Base-by-base conservation (phyloP, 2,113 vertebrate genomes). In the Plotosus lineatus region DNA sequence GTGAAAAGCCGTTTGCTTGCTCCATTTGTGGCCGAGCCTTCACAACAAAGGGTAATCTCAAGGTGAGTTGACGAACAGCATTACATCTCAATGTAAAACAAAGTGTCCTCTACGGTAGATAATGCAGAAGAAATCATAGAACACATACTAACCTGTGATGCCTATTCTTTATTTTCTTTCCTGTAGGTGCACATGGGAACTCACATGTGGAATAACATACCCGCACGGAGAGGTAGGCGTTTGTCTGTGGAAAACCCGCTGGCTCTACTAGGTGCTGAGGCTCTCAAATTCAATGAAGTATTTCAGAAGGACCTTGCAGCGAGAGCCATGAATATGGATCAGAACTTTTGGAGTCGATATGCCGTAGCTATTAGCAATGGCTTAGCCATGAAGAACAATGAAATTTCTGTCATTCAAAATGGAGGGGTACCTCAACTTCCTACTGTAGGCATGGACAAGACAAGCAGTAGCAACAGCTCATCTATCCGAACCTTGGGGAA, bases 21-120 rank as follows among this genome's bases (percentile, higher is more conserved):
- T 96, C 96, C 86, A 93, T 99, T 92, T 99, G 98, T 61, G 97
- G 97, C 85, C 92, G 98, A 92, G 98, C 98, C 75, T 99, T 99
- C 93, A 99, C 98, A 91, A 99, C 98, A 78, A 99, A 99, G 92
- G 98, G 98, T 89, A 99, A 99, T 90, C 95, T 99, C 81, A 99
- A 99, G 96, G 98, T 99, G 94, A 14, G 73, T 74, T 55, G 77
- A 19, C 1, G 31, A 6, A 19, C 50, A 71, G 11, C n/a, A 26
- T 23, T 17, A 10, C 14, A 63, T 65, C 28, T 38, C 2, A 38
- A 1, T 48, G 7, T 44, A 15, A 28, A 60, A 14, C 15, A 38
- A 51, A 51, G 9, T 40, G 46, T 26, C 51, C 60, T 44, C 3
- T 19, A 31, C 12, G 15, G 9, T 10, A 51, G 7, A 36, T 19